Evolutionary conservation across 1,140 invertebrate species (phyloP), one percentile per base, ranked within the genome.

Genomic region (Melanaphis sacchari): DNA sequence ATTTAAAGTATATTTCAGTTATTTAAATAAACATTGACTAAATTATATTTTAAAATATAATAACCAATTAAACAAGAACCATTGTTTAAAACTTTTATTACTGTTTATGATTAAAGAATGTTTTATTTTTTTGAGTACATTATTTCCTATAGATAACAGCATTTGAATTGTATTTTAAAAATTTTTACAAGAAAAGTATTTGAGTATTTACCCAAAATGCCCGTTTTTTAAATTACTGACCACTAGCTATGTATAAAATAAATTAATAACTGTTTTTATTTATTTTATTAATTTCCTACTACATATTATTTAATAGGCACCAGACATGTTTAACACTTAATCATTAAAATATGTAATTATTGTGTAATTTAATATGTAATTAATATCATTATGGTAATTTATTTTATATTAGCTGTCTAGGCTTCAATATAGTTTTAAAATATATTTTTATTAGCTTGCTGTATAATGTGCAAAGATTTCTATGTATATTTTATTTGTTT

Each of bases 401-500:
- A 93, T 93, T 93, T 85, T 81, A 49, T 81, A 49, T 93, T 85
- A 43, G 26, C 54, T 43, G 21, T 91, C n/a, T 91, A 93, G 18
- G n/a, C 43, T 38, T 54, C 52, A 82, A 41, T 49, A 84, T 92
- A 54, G 40, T 93, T 93, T 93, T 85, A 38, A 81, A 84, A 54
- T 54, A 84, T 54, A 85, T 85, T 93, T 93, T 46, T 93, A 52
- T 85, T 82, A 93, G 46, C 38, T 84, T 46, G n/a, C 76, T 82
- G 46, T 92, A 31, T 92, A 49, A 49, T 49, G 46, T 49, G 46
- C 46, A 93, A 85, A 54, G 7, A n/a, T 38, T 52, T 84, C 1
- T 84, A 84, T 93, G 81, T 54, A 52, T 52, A 93, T 84, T 92
- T 84, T 84, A 92, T 92, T 93, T 93, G 46, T 85, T 93, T 93